A percentile compares a stretch with the other conserved stretches of the same genome.
phyloP scores from a whole-genome alignment of 2,797 vertebrate species.

The Myioborus miniatus region DNA sequence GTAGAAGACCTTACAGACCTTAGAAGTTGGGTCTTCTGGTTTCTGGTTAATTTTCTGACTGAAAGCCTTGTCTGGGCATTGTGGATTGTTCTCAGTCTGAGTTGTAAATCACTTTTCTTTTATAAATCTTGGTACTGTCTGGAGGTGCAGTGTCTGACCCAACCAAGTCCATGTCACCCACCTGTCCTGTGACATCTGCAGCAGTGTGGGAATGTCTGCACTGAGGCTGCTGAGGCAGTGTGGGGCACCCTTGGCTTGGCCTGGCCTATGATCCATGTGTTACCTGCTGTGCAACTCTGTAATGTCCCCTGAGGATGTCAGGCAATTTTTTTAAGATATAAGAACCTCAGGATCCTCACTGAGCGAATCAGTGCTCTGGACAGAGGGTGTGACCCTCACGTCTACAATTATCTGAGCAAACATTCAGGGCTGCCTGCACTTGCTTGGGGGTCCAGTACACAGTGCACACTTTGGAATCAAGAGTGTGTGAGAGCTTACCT shows the following conservation, averaged over 20 bases:
- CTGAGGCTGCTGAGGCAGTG: not conserved
- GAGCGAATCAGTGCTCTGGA: not conserved
- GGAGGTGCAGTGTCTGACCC: not conserved
- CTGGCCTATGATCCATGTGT: not conserved
- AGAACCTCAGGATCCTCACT: not conserved
- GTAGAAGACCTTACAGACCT: not conserved
- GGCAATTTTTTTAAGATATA: not conserved
- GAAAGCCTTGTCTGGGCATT: not conserved
- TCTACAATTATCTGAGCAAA: fast-evolving
- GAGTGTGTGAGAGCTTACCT: not conserved
- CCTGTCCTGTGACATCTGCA: not conserved
- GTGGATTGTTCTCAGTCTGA: not conserved
- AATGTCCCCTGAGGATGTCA: not conserved
- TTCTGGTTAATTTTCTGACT: not conserved
- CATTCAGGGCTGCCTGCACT: not conserved
- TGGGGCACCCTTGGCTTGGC: fast-evolving
- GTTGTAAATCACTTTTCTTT: not conserved
- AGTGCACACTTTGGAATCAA: not conserved
- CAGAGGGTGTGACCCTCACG: not conserved
- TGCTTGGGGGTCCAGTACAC: not conserved
- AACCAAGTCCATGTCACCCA: not conserved
- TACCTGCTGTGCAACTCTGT: fast-evolving
- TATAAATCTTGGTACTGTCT: not conserved
- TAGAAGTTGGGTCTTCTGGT: not conserved
- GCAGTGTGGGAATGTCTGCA: not conserved